Evolutionary conservation across 2,888 invertebrate genomes (phyloP), one percentile per base, ranked within the genome.

Genomic region (Melieria picta): DNA sequence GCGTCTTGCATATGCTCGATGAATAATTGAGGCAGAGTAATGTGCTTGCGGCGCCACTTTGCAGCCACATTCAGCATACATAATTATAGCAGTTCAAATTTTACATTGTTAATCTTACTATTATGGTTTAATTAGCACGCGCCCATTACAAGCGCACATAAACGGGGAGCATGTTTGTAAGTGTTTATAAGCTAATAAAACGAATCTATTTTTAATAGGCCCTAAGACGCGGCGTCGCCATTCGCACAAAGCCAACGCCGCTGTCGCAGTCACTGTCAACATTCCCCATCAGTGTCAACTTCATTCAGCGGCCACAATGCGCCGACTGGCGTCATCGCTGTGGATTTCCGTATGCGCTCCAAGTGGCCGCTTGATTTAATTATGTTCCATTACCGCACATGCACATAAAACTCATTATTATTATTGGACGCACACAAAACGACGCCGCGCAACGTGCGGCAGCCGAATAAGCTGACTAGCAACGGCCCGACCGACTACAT

Each of bases 381-480:
- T 72, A 72, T 64, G 63, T 47, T 52, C 45, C 60, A 45, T 48
- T 30, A 16, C 58, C 50, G 58, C 47, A 9, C 48, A 58, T 57
- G 48, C 58, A 43, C 30, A 58, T 57, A 58, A 66, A 50, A 66
- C 57, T 66, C 58, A 66, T 66, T 66, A 66, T 58, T 55, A 95
- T 94, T 89, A 98, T 98, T 97, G 97, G 78, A 98, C 98, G 86
- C 98, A 90, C 72, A 98, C 30, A 30, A 30, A 30, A 30, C 30
- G 30, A 30, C 30, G 30, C 2, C 2, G 30, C 30, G 30, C 30
- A 30, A 30, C 30, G 30, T 30, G 30, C 30, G 30, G 30, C 30
- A 30, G 30, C 30, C 30, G 30, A 30, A 30, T 30, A 30, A 30
- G 30, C 30, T 30, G 30, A 30, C 30, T 30, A 30, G 30, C 30